phyloP scores from a whole-genome alignment of 2,888 invertebrate genomes.

The Rhopalosiphum nymphaeae region DNA sequence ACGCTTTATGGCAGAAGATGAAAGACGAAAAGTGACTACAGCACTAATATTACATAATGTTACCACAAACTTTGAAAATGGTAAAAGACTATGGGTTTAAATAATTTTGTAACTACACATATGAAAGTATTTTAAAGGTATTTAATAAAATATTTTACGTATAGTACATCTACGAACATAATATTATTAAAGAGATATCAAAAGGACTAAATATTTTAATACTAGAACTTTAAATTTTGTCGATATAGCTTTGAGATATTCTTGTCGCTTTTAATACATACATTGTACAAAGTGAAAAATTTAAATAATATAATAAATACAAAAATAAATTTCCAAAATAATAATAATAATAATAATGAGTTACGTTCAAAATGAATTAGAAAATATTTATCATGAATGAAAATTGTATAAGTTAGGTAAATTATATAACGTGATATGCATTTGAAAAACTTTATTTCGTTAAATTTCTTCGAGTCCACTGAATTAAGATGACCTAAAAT shows the following conservation, averaged over 20 bases:
- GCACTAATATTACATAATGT: neutral
- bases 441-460: neutral
- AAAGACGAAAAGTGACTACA: constrained; percentile 14
- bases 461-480: neutral
- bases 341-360: neutral
- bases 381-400: neutral
- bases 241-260: neutral
- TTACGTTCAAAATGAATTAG: neutral
- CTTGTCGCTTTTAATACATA: neutral
- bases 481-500: neutral
- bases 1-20: neutral
- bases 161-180: neutral
- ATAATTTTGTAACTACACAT: neutral
- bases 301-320: neutral
- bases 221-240: neutral
- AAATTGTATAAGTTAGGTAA: neutral
- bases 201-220: neutral
- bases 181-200: neutral
- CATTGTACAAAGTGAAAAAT: neutral
- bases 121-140: constrained; percentile 24
- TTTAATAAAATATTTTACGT: neutral
- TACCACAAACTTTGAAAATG: constrained; percentile 17
- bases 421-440: neutral
- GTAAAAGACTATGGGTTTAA: constrained; percentile 5
- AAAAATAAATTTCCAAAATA: neutral